phyloP scores from a whole-genome alignment of 2,888 invertebrate genomes.

The Eurytoma adleriae region DNA sequence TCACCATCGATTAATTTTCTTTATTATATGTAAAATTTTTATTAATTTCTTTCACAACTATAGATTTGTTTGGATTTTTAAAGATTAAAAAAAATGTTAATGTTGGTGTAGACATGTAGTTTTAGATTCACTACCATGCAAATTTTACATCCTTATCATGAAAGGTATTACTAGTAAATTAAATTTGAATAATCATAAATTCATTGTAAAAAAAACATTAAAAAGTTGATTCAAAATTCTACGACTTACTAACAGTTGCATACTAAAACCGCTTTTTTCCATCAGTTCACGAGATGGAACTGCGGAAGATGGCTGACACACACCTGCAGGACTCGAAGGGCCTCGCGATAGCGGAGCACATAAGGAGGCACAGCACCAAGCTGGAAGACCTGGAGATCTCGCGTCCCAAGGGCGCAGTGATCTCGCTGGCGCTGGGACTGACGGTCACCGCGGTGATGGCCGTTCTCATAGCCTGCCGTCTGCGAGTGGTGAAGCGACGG shows the following conservation, averaged over 20 bases:
- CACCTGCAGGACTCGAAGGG: constrained; percentile 54
- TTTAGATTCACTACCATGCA: too few relatives aligned
- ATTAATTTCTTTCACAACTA: too few relatives aligned
- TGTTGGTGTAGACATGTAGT: too few relatives aligned
- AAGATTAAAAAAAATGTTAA: too few relatives aligned
- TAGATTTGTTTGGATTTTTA: too few relatives aligned
- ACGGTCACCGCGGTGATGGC: constrained; percentile 88
- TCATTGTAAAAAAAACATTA: too few relatives aligned
- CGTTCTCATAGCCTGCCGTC: constrained; percentile 88
- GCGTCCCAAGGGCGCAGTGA: constrained; percentile 87
- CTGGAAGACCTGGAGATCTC: constrained; percentile 64
- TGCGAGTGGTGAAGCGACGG: constrained; percentile 86
- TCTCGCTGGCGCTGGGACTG: constrained; percentile 88
- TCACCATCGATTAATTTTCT: too few relatives aligned
- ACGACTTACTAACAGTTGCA: background rate
- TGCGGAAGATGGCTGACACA: constrained; percentile 41
- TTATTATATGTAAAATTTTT: too few relatives aligned
- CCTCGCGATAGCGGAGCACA: constrained; percentile 66
- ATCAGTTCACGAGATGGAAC: constrained; percentile 50
- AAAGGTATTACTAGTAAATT: too few relatives aligned
- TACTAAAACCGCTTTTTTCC: background rate
- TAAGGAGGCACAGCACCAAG: constrained; percentile 59
- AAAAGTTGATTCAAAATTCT: too few relatives aligned
- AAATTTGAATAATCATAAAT: too few relatives aligned
- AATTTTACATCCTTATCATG: too few relatives aligned